These are phyloP conservation scores for Cyphomyrus plagiostoma DNA, from an alignment of 2,113 vertebrate genomes.

Conservation along the genomic window DNA sequence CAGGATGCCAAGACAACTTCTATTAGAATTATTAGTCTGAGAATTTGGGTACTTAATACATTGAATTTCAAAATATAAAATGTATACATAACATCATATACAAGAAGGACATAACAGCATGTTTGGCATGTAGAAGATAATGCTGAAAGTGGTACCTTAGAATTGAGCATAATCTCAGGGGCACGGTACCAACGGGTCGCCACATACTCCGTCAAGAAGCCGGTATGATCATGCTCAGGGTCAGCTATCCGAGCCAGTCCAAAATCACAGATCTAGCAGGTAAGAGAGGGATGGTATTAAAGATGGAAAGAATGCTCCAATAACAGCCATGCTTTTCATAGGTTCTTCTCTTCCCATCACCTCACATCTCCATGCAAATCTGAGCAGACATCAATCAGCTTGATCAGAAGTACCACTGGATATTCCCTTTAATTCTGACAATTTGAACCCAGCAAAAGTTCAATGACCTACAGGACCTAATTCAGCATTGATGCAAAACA, in stretches of 20 bases:
- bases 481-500: background rate
- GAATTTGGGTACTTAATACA: background rate
- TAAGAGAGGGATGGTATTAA: background rate
- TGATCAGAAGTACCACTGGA: background rate
- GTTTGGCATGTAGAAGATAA: background rate
- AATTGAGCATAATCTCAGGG: constrained; percentile 90
- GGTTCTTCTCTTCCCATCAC: background rate
- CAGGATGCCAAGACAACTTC: background rate
- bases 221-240: constrained; percentile 83
- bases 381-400: background rate
- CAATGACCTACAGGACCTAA: background rate
- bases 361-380: background rate
- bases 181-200: constrained; percentile 88
- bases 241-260: constrained; percentile 81
- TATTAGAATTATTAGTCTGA: background rate
- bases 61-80: background rate
- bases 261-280: constrained; percentile 79
- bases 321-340: background rate
- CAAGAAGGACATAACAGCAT: background rate
- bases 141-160: constrained; percentile 61
- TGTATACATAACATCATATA: background rate
- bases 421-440: background rate
- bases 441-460: background rate
- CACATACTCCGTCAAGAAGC: constrained; percentile 83
- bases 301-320: background rate